Evolutionary conservation across 2,113 vertebrate species (phyloP).

Genomic region (Rhynchomys soricoides): DNA sequence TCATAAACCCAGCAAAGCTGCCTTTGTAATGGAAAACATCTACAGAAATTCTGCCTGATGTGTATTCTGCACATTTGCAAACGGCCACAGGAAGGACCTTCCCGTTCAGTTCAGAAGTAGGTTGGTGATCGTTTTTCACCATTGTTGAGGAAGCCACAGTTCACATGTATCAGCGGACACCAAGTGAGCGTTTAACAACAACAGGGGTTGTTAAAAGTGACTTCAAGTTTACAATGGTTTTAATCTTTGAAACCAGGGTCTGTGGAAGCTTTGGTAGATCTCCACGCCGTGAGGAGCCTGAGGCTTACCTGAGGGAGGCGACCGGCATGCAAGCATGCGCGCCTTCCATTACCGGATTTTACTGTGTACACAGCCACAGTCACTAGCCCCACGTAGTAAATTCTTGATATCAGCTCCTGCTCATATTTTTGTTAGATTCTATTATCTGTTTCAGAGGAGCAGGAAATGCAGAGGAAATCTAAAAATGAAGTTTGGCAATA

Average conservation of each 20-base stretch:
- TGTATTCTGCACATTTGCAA: background rate
- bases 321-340: background rate
- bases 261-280: no score
- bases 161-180: background rate
- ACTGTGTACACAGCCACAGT: background rate
- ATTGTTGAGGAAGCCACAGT: background rate
- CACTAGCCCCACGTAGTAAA: no score
- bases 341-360: background rate
- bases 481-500: background rate
- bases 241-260: conserved; percentile 25
- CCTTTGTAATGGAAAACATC: background rate
- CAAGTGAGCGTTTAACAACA: background rate
- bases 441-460: background rate
- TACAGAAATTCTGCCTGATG: background rate
- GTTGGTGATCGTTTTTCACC: background rate
- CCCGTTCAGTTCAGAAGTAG: background rate
- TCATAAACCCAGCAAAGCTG: background rate
- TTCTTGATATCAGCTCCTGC: background rate
- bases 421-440: conserved; percentile 3
- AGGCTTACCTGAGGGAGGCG: background rate
- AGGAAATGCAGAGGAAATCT: background rate
- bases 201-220: background rate
- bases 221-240: conserved; percentile 33
- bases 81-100: background rate
- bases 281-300: no score